These are phyloP conservation scores for Ptychochromis oligacanthus DNA, from an alignment of 2,113 vertebrate species.

Conservation along the genomic window DNA sequence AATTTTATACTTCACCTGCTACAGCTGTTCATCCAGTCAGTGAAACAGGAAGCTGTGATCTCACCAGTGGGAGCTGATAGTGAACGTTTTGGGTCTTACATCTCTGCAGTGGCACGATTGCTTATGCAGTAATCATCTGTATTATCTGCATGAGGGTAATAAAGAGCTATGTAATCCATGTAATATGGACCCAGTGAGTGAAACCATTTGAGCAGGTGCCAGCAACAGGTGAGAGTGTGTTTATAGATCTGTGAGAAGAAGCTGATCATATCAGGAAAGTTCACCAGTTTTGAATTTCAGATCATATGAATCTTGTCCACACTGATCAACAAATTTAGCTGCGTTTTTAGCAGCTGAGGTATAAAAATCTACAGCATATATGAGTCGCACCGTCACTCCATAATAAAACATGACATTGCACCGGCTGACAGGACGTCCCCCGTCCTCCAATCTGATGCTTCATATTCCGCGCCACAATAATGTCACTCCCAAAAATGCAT, in stretches of 20 bases:
- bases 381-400: constrained; percentile 6
- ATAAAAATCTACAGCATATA: neutral
- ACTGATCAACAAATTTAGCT: neutral
- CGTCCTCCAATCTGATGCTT: constrained; percentile 28
- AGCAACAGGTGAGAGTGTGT: neutral
- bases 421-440: constrained; percentile 31
- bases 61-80: neutral
- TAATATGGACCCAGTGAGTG: neutral
- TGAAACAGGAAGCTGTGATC: neutral
- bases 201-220: too few species aligned
- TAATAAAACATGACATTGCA: constrained; percentile 34
- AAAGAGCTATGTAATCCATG: neutral
- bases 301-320: neutral
- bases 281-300: neutral
- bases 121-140: neutral
- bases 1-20: neutral
- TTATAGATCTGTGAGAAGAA: neutral
- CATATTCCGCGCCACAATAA: neutral
- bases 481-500: too few species aligned
- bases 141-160: neutral
- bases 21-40: neutral
- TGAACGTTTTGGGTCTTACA: neutral
- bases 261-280: neutral
- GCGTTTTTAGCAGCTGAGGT: neutral
- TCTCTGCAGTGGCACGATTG: neutral